These are phyloP conservation scores for Pipa parva DNA, from an alignment of 2,113 vertebrate genomes.

Conservation along the genomic window DNA sequence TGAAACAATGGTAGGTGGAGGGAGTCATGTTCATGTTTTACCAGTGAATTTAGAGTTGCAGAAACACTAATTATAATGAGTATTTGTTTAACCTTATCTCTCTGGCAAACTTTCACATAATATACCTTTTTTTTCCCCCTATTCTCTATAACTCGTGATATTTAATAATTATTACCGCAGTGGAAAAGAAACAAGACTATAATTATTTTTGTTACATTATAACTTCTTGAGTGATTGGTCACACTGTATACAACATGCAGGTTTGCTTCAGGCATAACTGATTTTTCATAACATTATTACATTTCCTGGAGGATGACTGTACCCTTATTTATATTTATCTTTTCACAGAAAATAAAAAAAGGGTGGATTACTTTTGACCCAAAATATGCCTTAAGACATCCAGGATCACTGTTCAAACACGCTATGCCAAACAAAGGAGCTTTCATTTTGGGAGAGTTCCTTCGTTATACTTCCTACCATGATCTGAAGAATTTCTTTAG, in stretches of 20 bases:
- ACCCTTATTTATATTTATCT: constrained; percentile 3
- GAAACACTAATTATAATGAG: too few relatives aligned
- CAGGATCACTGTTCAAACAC: constrained; percentile 27
- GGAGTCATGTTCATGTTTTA: too few relatives aligned
- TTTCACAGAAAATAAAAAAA: constrained; percentile 27
- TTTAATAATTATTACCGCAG: not conserved
- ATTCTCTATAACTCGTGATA: not conserved
- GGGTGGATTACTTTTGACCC: constrained; percentile 29
- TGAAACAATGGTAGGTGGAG: too few relatives aligned
- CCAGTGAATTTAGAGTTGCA: too few relatives aligned
- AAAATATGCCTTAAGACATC: constrained; percentile 21
- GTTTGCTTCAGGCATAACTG: constrained; percentile 29
- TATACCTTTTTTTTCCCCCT: not conserved
- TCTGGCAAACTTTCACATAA: too few relatives aligned
- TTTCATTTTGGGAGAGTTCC: constrained; percentile 4
- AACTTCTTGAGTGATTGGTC: not conserved
- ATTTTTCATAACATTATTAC: constrained; percentile 24
- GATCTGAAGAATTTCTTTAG: constrained; percentile 17
- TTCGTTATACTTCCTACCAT: not conserved
- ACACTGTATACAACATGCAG: not conserved
- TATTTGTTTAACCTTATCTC: too few relatives aligned
- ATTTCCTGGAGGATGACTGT: constrained; percentile 20
- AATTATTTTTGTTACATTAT: constrained; percentile 8
- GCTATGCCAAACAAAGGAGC: constrained; percentile 9
- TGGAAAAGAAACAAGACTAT: not conserved